A percentile compares a stretch with the other conserved stretches of the same genome.
Conservation (phyloP, 1,140 invertebrate genomes). For the Melanaphis sacchari region DNA sequence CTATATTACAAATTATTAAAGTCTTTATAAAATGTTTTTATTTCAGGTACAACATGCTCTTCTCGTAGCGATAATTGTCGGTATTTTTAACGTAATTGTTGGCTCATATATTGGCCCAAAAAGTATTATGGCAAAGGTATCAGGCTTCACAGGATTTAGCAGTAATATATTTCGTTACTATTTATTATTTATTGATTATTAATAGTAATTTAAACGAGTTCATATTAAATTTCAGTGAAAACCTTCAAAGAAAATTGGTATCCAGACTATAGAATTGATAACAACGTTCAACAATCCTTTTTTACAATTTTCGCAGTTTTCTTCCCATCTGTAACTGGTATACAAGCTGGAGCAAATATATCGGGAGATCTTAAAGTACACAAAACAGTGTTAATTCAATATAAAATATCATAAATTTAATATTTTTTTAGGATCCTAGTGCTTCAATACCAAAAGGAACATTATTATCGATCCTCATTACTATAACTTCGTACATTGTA, state of each 20-base stretch:
- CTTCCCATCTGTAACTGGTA: conserved; percentile 95
- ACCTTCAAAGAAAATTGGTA: conserved; percentile 78
- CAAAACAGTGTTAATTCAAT: background rate
- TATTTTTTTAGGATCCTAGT: conserved; percentile 2
- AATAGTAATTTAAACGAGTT: background rate
- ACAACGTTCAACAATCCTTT: conserved; percentile 77
- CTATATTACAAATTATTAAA: background rate
- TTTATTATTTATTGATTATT: background rate
- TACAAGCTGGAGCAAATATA: conserved; percentile 96
- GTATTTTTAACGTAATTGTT: conserved; percentile 35
- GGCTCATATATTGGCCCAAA: conserved; percentile 5
- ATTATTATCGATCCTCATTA: conserved; percentile 77
- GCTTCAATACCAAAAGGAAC: conserved; percentile 75
- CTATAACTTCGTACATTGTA: conserved; percentile 80
- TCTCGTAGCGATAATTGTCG: conserved; percentile 5
- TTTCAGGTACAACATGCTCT: conserved; percentile 51
- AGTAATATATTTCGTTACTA: conserved; percentile 69
- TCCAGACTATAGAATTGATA: conserved; percentile 77
- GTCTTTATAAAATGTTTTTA: background rate
- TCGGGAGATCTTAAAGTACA: conserved; percentile 91
- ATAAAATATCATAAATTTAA: background rate
- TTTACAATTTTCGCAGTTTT: conserved; percentile 95
- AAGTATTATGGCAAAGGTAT: conserved; percentile 62
- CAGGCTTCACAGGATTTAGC: conserved; percentile 87
- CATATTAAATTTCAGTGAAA: conserved; percentile 65